Evolutionary conservation across 2,888 invertebrate genomes (phyloP).

Genomic region (Drosophila kuntzei): DNA sequence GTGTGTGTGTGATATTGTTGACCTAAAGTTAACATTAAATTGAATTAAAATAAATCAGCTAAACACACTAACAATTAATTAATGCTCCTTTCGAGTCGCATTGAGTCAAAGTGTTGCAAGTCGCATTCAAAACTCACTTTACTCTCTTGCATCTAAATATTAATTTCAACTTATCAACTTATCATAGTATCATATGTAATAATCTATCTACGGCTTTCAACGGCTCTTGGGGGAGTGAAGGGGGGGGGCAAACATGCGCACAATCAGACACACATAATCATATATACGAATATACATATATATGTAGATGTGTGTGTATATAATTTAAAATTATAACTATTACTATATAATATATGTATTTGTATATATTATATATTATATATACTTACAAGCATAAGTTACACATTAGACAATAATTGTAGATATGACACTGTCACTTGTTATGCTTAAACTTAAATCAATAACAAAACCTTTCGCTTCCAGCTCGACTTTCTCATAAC

Average conservation of each 20-base stretch:
- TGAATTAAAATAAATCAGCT: conserved; percentile 77
- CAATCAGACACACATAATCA: conserved; percentile 1
- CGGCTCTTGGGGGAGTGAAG: conserved; percentile 31
- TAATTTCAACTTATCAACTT: conserved; percentile 49
- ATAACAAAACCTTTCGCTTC: conserved; percentile 59
- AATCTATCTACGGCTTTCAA: conserved; percentile 59
- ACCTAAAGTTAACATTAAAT: conserved; percentile 53
- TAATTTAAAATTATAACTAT: conserved; percentile 74
- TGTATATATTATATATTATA: conserved; percentile 26
- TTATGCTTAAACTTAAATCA: conserved; percentile 51
- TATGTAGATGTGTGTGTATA: conserved; percentile 27
- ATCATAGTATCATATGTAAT: conserved; percentile 35
- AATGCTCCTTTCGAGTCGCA: conserved; percentile 31
- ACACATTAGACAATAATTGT: conserved; percentile 73
- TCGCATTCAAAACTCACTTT: conserved; percentile 36
- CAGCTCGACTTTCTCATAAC: conserved; percentile 53
- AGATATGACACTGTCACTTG: conserved; percentile 82
- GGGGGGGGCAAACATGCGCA: conserved; percentile 16
- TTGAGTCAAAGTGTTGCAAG: conserved; percentile 14
- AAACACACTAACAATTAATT: conserved; percentile 68
- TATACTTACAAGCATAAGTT: conserved; percentile 47
- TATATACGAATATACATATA: conserved; percentile 19
- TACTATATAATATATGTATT: conserved; percentile 43
- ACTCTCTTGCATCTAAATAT: conserved; percentile 37
- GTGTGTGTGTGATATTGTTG: conserved; percentile 24